Base-by-base conservation (phyloP, 1,140 invertebrate genomes). In the Cydia amplana region DNA sequence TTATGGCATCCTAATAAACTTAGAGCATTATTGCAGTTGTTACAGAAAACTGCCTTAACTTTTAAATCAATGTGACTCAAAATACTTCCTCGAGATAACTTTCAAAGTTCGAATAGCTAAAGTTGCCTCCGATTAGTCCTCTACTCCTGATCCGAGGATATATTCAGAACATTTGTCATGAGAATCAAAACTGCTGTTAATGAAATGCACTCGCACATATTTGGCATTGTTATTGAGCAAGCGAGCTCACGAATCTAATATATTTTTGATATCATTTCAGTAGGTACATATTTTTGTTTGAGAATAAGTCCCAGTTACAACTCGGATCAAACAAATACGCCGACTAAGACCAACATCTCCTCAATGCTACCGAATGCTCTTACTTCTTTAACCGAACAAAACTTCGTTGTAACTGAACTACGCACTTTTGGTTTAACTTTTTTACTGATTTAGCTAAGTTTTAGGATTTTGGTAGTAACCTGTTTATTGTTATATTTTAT, bases 291-390 rank as follows among this genome's bases (percentile, higher is more conserved):
- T 51, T 12, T 5, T 7, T 0, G 7, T 18, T n/a, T 10, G 0
- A n/a, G n/a, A 18, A 51, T 51, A 18, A 51, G 12, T 1, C 49
- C 4, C 16, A 46, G 85, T 89, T 86, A 85, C 87, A 85, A 85
- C 86, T 88, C 73, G 85, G 85, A 90, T 90, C 87, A 90, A 91
- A 91, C 88, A 90, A 79, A 83, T 83, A 79, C 75, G 78, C 77
- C 75, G 79, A 77, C 78, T 83, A 84, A 87, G 85, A 80, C 81
- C 82, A 83, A 82, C 85, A 85, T 85, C 85, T 90, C 90, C 81
- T 81, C 87, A 91, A 91, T 74, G 82, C 79, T 81, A 87, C 85
- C 86, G 89, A 91, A 91, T 91, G 90, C 89, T 89, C 90, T 91
- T 91, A 87, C 88, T 82, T 84, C 81, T 85, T 84, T 88, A 86